Evolutionary conservation across 2,888 invertebrate species (phyloP).

Genomic region (Metopia argyrocephala): DNA sequence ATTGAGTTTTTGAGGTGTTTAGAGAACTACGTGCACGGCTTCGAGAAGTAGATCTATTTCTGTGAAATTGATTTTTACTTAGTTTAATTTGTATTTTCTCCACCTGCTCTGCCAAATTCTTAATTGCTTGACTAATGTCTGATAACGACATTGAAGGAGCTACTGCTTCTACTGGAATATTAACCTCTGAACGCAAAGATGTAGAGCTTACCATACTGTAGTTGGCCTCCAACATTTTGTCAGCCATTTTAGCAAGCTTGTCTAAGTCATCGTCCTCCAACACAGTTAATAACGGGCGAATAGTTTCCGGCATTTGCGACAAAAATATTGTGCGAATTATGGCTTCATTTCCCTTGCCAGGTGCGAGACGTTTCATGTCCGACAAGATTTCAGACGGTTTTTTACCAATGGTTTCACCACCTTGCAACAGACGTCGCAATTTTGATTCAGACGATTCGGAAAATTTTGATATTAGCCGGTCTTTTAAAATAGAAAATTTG

Average conservation of each 20-base stretch:
- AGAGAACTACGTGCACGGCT: neutral
- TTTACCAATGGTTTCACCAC: conserved; percentile 45
- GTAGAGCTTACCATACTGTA: neutral
- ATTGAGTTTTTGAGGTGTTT: neutral
- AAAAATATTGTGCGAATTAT: conserved; percentile 58
- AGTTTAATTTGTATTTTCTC: conserved; percentile 16
- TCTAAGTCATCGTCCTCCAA: conserved; percentile 37
- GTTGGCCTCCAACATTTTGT: conserved; percentile 36
- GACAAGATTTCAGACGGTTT: conserved; percentile 57
- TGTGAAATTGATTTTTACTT: neutral
- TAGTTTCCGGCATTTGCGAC: conserved; percentile 54
- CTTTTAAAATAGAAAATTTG: conserved; percentile 26
- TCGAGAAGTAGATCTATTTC: neutral
- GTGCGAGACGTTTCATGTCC: conserved; percentile 56
- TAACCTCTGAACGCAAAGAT: too few relatives aligned
- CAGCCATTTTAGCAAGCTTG: conserved; percentile 52
- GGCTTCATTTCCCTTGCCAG: conserved; percentile 48
- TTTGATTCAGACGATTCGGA: conserved; percentile 54
- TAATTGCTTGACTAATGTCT: neutral
- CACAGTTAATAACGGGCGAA: conserved; percentile 43
- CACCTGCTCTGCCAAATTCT: conserved; percentile 8
- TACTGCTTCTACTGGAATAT: too few relatives aligned
- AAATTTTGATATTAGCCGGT: conserved; percentile 42
- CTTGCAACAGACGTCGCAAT: conserved; percentile 53
- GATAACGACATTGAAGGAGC: neutral